A percentile compares a stretch with the other conserved stretches of the same genome.
phyloP scores from a whole-genome alignment of 2,888 invertebrate species.

The Altica lythri region DNA sequence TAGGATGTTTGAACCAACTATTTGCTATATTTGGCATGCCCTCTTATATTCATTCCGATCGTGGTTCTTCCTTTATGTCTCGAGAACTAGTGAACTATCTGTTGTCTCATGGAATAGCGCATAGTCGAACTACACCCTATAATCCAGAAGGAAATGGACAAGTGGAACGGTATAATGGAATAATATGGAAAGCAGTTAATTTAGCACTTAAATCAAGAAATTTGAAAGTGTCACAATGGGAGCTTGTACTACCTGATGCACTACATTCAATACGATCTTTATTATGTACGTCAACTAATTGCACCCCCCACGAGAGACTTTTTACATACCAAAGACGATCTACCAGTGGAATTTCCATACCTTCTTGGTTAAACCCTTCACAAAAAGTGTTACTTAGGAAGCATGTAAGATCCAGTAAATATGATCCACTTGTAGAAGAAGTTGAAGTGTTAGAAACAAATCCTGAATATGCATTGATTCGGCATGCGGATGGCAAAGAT shows the following conservation, averaged over 20 bases:
- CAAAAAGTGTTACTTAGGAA: too few relatives aligned
- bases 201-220: too few relatives aligned
- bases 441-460: neutral
- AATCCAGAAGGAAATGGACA: slow-evolving; percentile 1
- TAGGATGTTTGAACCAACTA: neutral
- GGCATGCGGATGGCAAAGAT: neutral
- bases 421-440: too few relatives aligned
- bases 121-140: slow-evolving; percentile 1
- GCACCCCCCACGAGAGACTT: too few relatives aligned
- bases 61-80: neutral
- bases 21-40: neutral
- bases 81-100: neutral
- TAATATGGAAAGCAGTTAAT: slow-evolving; percentile 1
- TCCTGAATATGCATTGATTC: neutral
- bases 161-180: slow-evolving; percentile 1
- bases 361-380: too few relatives aligned
- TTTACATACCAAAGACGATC: too few relatives aligned
- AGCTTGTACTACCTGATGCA: too few relatives aligned
- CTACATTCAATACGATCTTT: too few relatives aligned
- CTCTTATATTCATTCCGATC: neutral
- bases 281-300: too few relatives aligned
- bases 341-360: too few relatives aligned
- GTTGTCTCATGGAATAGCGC: neutral
- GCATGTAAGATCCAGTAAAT: too few relatives aligned
- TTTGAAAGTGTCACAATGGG: too few relatives aligned